Evolutionary conservation across 2,888 invertebrate genomes (phyloP).

Genomic region (Ophioninae sp.): DNA sequence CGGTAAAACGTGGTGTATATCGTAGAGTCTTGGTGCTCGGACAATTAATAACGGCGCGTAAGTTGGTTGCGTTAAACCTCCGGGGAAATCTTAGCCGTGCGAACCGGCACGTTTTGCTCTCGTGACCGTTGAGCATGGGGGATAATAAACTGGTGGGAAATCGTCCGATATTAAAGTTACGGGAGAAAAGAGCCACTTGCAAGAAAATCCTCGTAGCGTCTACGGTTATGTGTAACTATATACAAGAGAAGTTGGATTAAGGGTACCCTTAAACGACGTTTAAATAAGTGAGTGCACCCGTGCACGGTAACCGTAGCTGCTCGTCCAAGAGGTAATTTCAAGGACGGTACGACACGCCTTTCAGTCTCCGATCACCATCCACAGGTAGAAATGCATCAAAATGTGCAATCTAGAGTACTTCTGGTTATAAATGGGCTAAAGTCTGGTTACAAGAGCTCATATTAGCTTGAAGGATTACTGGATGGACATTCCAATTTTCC

Average conservation of each 20-base stretch:
- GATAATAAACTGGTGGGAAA: conserved; percentile 35
- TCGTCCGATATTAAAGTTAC: conserved; percentile 39
- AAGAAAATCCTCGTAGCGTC: conserved; percentile 33
- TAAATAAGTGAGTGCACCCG: conserved; percentile 11
- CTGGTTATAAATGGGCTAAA: not conserved
- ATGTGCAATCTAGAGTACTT: conserved; percentile 23
- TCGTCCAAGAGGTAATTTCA: conserved; percentile 36
- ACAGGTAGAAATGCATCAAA: not conserved
- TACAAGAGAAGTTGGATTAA: conserved; percentile 40
- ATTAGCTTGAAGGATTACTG: too few relatives aligned
- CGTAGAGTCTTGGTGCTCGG: conserved; percentile 10
- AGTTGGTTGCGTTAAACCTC: conserved; percentile 34
- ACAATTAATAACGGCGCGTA: conserved; percentile 54
- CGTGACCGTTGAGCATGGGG: conserved; percentile 26
- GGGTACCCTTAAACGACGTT: conserved; percentile 40
- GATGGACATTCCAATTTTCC: too few relatives aligned
- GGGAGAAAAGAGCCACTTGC: conserved; percentile 7
- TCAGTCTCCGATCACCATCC: conserved; percentile 5
- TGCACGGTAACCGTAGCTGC: conserved; percentile 15
- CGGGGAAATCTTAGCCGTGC: conserved; percentile 53
- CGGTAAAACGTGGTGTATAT: not conserved
- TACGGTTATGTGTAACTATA: not conserved
- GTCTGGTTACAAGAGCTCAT: not conserved
- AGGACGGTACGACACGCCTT: conserved; percentile 38
- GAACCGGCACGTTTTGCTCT: conserved; percentile 45